These are phyloP conservation scores for Drosophila ogumai DNA, from an alignment of 1,140 invertebrate genomes.

Conservation along the genomic window DNA sequence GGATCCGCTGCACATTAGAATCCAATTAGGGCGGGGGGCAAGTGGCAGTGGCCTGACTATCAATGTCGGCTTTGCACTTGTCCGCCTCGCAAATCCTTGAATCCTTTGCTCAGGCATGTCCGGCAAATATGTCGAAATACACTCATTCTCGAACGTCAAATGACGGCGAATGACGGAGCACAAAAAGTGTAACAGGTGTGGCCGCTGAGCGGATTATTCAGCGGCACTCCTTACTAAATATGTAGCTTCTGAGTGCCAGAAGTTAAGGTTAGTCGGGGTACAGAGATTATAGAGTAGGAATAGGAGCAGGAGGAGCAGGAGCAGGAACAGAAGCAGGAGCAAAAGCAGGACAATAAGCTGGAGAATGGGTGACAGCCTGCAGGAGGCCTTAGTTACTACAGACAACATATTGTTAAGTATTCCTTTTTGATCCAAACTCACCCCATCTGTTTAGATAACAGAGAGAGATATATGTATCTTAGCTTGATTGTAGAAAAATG, in stretches of 20 bases:
- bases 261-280: conserved; percentile 45
- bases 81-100: conserved; percentile 63
- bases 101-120: conserved; percentile 60
- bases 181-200: conserved; percentile 79
- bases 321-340: neutral
- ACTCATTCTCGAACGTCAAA: conserved; percentile 40
- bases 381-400: conserved; percentile 38
- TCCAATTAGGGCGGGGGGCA: conserved; percentile 69
- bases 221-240: conserved; percentile 33
- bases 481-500: neutral
- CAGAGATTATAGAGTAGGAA: conserved; percentile 1
- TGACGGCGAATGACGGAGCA: conserved; percentile 14
- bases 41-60: conserved; percentile 48
- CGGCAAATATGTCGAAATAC: conserved; percentile 68
- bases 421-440: neutral
- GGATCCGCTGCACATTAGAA: conserved; percentile 71
- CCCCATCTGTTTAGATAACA: neutral
- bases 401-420: conserved; percentile 23
- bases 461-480: neutral
- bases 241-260: conserved; percentile 55
- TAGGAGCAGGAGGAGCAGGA: neutral
- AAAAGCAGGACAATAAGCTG: neutral
- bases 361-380: conserved; percentile 3
- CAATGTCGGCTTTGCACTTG: conserved; percentile 77
- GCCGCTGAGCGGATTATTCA: conserved; percentile 51